These are phyloP conservation scores for Macropodus opercularis DNA, from an alignment of 2,797 vertebrate genomes.

Conservation along the genomic window DNA sequence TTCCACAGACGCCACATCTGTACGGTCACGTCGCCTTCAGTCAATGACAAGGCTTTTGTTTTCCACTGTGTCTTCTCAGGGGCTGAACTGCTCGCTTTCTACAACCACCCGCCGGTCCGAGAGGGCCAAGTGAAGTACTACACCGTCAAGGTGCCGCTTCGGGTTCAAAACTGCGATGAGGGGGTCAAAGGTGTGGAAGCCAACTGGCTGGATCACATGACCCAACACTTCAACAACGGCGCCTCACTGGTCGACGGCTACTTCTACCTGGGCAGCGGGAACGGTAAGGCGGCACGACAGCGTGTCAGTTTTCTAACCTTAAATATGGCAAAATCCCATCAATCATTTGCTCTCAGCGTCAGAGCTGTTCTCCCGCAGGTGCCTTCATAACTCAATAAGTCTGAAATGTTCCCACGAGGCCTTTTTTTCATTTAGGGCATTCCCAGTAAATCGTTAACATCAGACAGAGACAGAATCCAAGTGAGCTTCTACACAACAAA, in stretches of 20 bases:
- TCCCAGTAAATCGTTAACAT: constrained; percentile 21
- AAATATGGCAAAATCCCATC: background rate
- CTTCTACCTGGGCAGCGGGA: constrained; percentile 88
- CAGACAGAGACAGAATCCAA: constrained; percentile 10
- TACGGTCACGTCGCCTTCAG: constrained; percentile 18
- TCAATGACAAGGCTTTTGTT: background rate
- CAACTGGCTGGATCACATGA: constrained; percentile 99
- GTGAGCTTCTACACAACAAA: constrained; percentile 1
- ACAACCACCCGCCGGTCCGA: constrained; percentile 87
- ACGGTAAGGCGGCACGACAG: constrained; percentile 74
- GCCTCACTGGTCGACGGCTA: constrained; percentile 91
- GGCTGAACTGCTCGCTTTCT: constrained; percentile 89
- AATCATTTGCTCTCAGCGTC: background rate
- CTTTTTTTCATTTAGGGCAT: background rate
- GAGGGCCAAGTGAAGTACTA: constrained; percentile 89
- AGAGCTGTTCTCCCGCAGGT: background rate
- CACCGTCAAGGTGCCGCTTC: constrained; percentile 92
- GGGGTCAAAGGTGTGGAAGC: constrained; percentile 88
- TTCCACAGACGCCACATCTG: constrained; percentile 26
- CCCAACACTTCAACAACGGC: constrained; percentile 96
- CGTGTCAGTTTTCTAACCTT: background rate
- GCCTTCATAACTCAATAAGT: constrained; percentile 11
- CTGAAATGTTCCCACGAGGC: constrained; percentile 6
- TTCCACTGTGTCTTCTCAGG: constrained; percentile 64
- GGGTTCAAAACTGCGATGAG: constrained; percentile 86